These are phyloP conservation scores for Engraulis encrasicolus DNA, from an alignment of 2,113 vertebrate genomes.

Conservation along the genomic window DNA sequence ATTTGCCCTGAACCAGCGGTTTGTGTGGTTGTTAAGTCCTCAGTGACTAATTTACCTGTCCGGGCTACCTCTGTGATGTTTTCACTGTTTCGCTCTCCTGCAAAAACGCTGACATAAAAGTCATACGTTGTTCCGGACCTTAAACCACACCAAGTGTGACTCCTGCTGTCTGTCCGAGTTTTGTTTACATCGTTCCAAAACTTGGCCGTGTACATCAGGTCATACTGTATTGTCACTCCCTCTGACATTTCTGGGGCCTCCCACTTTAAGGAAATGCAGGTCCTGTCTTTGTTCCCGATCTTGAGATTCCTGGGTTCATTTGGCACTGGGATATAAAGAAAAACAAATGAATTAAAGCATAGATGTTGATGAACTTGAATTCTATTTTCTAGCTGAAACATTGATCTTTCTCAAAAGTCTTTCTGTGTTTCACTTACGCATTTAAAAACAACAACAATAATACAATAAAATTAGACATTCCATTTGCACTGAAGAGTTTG, in stretches of 20 bases:
- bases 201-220: accelerated
- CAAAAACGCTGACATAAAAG: background rate
- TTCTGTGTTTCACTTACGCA: background rate
- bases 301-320: accelerated
- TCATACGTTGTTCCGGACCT: constrained; percentile 36
- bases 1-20: too few relatives aligned
- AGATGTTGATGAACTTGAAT: background rate
- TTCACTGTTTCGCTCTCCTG: accelerated
- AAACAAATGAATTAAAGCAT: background rate
- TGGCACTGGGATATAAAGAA: constrained; percentile 44
- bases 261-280: constrained; percentile 45
- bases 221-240: accelerated
- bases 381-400: too few relatives aligned
- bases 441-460: too few relatives aligned
- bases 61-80: accelerated
- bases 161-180: accelerated
- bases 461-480: background rate
- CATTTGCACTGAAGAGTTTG: background rate
- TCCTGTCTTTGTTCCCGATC: accelerated
- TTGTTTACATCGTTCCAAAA: background rate
- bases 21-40: background rate
- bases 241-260: accelerated
- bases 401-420: too few relatives aligned
- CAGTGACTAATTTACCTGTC: constrained; percentile 54
- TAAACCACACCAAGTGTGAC: accelerated